Percentiles rank a stretch among this genome's conserved stretches.
phyloP scores from a whole-genome alignment of 2,797 vertebrate species.

The Rhynchotus rufescens region DNA sequence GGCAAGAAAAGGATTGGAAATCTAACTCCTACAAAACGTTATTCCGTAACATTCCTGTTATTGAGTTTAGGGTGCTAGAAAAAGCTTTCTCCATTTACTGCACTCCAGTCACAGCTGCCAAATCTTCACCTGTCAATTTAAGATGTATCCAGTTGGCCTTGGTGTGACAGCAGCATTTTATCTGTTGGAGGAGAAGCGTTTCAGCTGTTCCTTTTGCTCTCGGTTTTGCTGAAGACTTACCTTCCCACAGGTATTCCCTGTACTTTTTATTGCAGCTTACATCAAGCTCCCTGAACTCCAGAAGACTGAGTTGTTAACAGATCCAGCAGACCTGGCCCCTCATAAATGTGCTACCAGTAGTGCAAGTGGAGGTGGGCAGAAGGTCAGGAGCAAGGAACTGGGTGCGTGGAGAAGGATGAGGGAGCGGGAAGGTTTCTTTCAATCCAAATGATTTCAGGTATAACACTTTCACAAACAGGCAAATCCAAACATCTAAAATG shows the following conservation, averaged over 20 bases:
- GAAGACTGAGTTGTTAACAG: background rate
- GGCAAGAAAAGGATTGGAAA: background rate
- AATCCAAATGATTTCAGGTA: background rate
- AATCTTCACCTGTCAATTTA: background rate
- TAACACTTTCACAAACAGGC: background rate
- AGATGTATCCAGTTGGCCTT: background rate
- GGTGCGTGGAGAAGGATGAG: background rate
- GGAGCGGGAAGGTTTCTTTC: background rate
- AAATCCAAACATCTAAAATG: background rate
- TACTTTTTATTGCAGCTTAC: background rate
- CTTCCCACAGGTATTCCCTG: background rate
- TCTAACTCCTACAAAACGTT: background rate
- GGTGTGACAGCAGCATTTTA: background rate
- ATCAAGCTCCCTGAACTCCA: rapidly evolving
- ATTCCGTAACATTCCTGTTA: background rate
- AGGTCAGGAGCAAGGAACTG: background rate
- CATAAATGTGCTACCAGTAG: background rate
- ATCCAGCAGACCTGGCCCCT: background rate
- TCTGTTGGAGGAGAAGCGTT: background rate
- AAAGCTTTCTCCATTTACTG: background rate
- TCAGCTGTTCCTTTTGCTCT: background rate
- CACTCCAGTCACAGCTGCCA: background rate
- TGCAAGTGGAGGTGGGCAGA: background rate
- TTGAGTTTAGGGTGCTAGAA: background rate
- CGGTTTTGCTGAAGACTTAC: background rate